Percentiles rank a stretch among this genome's conserved stretches.
Conservation (phyloP, 2,113 vertebrate genomes). For the Bufo bufo region DNA sequence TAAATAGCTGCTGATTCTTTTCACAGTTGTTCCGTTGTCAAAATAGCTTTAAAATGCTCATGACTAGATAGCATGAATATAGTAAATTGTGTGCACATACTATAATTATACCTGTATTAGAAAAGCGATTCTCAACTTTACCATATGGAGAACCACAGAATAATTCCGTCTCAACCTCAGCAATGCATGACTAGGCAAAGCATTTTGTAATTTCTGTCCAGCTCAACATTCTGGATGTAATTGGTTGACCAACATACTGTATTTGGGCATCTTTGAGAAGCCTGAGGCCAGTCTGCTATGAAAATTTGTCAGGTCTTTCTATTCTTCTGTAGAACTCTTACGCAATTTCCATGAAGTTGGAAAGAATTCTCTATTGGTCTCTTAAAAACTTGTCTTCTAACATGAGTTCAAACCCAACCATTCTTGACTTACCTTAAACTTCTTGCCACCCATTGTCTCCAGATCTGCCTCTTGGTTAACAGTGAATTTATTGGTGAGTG, state of each 20-base stretch:
- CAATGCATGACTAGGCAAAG: background rate
- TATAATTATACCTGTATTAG: background rate
- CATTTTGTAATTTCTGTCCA: background rate
- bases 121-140: background rate
- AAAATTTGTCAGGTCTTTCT: background rate
- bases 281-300: background rate
- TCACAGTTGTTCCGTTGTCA: background rate
- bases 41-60: background rate
- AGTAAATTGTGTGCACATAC: background rate
- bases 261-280: background rate
- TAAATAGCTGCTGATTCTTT: background rate
- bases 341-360: background rate
- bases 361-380: background rate
- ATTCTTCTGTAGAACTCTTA: background rate
- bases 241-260: background rate
- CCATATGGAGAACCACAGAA: background rate
- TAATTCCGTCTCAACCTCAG: background rate
- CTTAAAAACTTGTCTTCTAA: background rate
- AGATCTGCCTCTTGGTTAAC: conserved; percentile 84
- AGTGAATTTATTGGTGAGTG: conserved; percentile 83
- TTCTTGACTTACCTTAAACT: conserved; percentile 84
- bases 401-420: background rate
- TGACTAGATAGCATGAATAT: background rate
- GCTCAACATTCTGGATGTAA: background rate
- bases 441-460: conserved; percentile 89